phyloP scores from a whole-genome alignment of 1,140 invertebrate species.

The Diabrotica undecimpunctata region DNA sequence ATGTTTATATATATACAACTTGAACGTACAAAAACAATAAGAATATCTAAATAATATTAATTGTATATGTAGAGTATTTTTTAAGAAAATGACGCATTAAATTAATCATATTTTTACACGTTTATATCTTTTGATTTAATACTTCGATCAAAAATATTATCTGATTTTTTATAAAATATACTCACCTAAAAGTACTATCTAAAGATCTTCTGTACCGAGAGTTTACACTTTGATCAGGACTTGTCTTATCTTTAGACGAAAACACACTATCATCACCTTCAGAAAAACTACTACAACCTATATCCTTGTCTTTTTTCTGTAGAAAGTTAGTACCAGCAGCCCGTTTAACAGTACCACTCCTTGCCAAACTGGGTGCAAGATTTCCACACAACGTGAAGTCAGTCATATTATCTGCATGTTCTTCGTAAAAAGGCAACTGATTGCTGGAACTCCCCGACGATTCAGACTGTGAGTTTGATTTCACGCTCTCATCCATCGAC shows the following conservation, averaged over 20 bases:
- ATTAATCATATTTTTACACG: too few relatives aligned
- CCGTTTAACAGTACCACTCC: constrained; percentile 38
- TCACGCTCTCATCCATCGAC: constrained; percentile 30
- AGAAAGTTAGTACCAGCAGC: constrained; percentile 14
- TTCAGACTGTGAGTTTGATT: constrained; percentile 36
- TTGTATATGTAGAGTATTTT: too few relatives aligned
- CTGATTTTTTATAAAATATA: too few relatives aligned
- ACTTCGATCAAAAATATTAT: too few relatives aligned
- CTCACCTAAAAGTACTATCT: constrained; percentile 33
- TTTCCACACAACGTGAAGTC: constrained; percentile 32
- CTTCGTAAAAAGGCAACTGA: constrained; percentile 33
- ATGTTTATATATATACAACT: too few relatives aligned
- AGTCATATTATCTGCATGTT: constrained; percentile 24
- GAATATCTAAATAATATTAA: too few relatives aligned
- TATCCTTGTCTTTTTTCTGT: constrained; percentile 3
- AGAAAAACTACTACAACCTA: neutral
- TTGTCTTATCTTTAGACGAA: constrained; percentile 5
- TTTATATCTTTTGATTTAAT: too few relatives aligned
- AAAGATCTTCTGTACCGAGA: constrained; percentile 35
- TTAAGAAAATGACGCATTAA: too few relatives aligned
- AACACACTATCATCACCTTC: neutral
- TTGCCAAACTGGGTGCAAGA: constrained; percentile 29
- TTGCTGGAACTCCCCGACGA: constrained; percentile 40
- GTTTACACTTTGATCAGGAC: constrained; percentile 9
- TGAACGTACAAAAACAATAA: too few relatives aligned